Base-by-base conservation (phyloP, 2,797 vertebrate species). In the Martes flavigula region DNA sequence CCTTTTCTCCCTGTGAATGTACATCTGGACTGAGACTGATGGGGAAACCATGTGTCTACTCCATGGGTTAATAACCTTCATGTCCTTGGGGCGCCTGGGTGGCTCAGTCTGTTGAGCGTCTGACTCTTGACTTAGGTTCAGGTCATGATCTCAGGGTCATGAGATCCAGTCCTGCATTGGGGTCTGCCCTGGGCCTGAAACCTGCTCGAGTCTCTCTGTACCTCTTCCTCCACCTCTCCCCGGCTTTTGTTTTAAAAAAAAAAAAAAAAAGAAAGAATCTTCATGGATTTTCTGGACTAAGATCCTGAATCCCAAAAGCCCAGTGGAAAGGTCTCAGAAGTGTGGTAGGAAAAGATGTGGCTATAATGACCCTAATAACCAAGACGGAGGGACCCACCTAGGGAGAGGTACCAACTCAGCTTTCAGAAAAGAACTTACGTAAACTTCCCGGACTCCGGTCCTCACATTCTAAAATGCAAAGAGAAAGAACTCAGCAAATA, bases 81-180 rank as follows among this genome's bases (percentile, higher is more conserved):
- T 6, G 21, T n/a, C 4, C 38, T 15, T 1, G 0, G 66, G n/a
- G 66, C 3, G 0, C n/a, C 18, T 21, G 66, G n/a, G 18, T 68
- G 66, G 18, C 66, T 68, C 66, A 35, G n/a, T 35, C 66, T n/a
- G 32, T 66, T n/a, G 32, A 66, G 32, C 1, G 3, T n/a, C 64
- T n/a, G 64, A 66, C 15, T n/a, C 32, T n/a, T n/a, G 64, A 9
- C 8, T 66, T 66, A 66, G 64, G 64, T 30, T 66, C 64, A 66
- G 32, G 32, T n/a, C 64, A 66, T 18, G 32, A 66, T n/a, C 17
- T 66, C 64, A 66, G 64, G 17, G 32, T n/a, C 32, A n/a, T n/a
- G 15, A 66, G 64, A 66, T 66, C 14, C 15, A n/a, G 64, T 15
- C 64, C 32, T 13, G 7, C 64, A 66, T 3, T 30, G 30, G 15